phyloP scores from a whole-genome alignment of 1,140 invertebrate genomes.

The Brachionus asplanchnoidis region DNA sequence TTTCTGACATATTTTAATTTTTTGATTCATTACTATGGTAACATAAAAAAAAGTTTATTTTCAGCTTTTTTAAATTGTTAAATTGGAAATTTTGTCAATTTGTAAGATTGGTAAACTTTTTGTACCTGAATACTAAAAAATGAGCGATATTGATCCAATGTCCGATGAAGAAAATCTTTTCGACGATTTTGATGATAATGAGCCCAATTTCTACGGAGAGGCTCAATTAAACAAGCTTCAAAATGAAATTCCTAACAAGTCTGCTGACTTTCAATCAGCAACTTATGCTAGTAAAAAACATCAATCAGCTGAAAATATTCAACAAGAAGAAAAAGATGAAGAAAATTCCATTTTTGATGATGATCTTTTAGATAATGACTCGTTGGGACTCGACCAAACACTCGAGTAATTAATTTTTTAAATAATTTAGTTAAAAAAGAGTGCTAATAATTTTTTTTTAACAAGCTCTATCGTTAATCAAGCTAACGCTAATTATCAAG shows the following conservation, averaged over 20 bases:
- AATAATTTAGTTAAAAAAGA: background rate
- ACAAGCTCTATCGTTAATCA: background rate
- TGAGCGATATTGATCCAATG: constrained; percentile 34
- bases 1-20: background rate
- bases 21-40: background rate
- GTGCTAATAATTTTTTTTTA: too few species aligned
- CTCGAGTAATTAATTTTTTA: background rate
- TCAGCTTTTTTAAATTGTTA: background rate
- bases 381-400: background rate
- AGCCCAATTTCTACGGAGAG: background rate
- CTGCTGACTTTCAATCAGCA: background rate
- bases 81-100: background rate
- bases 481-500: constrained; percentile 45
- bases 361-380: constrained; percentile 10
- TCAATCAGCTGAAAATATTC: background rate
- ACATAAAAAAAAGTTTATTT: background rate
- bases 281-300: constrained; percentile 1
- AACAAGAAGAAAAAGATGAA: background rate
- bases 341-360: background rate
- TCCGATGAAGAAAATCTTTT: constrained; percentile 25
- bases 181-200: background rate
- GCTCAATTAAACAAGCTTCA: background rate
- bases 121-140: background rate
- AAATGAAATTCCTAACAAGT: background rate
- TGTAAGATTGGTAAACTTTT: background rate